A percentile compares a stretch with the other conserved stretches of the same genome.
phyloP scores from a whole-genome alignment of 2,888 invertebrate genomes.

The Pseudococcus viburni region DNA sequence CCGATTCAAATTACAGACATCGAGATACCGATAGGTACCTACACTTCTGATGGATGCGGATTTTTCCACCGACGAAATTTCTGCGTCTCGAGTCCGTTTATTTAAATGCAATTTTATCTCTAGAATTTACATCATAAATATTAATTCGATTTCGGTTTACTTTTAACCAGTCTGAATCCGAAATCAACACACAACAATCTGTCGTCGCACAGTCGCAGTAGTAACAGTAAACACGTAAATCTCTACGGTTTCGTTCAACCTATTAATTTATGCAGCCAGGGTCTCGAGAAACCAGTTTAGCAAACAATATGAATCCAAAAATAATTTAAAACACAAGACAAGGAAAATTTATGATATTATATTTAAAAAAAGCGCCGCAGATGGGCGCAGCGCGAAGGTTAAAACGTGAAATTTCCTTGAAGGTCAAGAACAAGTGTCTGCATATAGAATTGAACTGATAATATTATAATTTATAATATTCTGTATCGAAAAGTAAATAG shows the following conservation, averaged over 20 bases:
- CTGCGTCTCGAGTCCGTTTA: not conserved
- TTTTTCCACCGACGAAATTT: not conserved
- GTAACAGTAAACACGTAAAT: slow-evolving; percentile 18
- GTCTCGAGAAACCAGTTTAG: not conserved
- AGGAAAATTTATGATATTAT: slow-evolving; percentile 21
- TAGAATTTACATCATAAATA: not conserved
- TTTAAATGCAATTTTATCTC: not conserved
- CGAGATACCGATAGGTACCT: too few species aligned
- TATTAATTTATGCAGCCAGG: slow-evolving; percentile 17
- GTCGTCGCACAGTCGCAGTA: not conserved
- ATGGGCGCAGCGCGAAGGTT: slow-evolving; percentile 45
- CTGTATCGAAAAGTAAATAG: slow-evolving; percentile 30
- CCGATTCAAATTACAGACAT: too few species aligned
- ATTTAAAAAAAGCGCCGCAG: not conserved
- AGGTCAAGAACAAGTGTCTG: slow-evolving; percentile 45
- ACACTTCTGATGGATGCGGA: too few species aligned
- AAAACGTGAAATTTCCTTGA: slow-evolving; percentile 52
- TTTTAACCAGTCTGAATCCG: not conserved
- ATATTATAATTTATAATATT: slow-evolving; percentile 7
- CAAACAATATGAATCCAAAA: slow-evolving; percentile 7
- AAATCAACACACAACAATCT: not conserved
- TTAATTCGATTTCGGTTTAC: not conserved
- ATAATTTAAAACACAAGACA: not conserved
- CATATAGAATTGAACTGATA: slow-evolving; percentile 2
- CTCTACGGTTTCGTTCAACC: slow-evolving; percentile 3